Base-by-base conservation (phyloP, 2,797 vertebrate genomes). In the Peromyscus melanophrys region DNA sequence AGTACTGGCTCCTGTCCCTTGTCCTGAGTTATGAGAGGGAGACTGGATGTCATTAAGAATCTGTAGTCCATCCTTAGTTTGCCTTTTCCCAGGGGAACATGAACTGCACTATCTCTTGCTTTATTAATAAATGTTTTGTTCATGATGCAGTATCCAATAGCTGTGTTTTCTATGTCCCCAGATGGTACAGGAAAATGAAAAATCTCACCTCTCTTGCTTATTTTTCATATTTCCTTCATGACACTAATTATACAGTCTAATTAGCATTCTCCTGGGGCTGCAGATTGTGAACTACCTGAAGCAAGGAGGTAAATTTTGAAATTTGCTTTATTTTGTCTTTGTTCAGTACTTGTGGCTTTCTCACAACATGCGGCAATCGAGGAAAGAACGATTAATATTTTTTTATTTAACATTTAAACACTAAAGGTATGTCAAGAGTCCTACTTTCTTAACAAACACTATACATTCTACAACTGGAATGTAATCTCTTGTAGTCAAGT, bases 181-280 rank as follows among this genome's bases (percentile, higher is more conserved):
- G 86, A 96, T 95, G 82, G 90, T 57, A 71, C 19, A 57, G 59
- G 85, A 95, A 97, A 97, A 96, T 97, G 97, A 98, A 97, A 97
- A 96, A 91, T 91, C 95, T 98, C 96, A 96, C 95, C 92, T 98
- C 91, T 84, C 76, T 95, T 94, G 91, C 89, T 97, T 92, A 96
- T 96, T 97, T 91, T 96, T 96, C 96, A 97, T 76, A 92, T 92
- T 40, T 96, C 65, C 75, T 57, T 59, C 57, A 96, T 95, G 92
- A 89, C 90, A 90, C 83, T 97, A 96, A 96, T 96, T 95, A 97
- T 65, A 52, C 46, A 90, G 90, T 94, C 94, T 98, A 97, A 97
- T 97, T 97, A 97, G 92, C 46, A 95, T 77, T 61, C 76, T 94
- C 80, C 88, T 97, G 94, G 27, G 94, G 86, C 94, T n/a, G 0